phyloP scores from a whole-genome alignment of 2,113 vertebrate species.

The Dicentrarchus labrax region DNA sequence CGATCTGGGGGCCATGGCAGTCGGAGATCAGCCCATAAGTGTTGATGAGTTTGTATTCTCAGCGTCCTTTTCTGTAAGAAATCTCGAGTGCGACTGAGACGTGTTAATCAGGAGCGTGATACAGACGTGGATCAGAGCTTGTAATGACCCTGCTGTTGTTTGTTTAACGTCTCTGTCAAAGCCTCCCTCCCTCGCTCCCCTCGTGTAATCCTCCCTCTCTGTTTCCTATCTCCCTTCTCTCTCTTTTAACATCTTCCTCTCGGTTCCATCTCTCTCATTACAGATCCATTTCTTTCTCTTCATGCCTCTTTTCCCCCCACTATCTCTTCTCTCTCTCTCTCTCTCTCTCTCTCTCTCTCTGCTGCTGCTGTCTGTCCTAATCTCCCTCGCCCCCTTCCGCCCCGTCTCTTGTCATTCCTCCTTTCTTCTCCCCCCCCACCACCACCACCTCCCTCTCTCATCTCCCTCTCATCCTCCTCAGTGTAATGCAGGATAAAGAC shows the following conservation, averaged over 20 bases:
- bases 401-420: constrained; percentile 63
- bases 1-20: too few species aligned
- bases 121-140: neutral
- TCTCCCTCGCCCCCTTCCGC: constrained; percentile 41
- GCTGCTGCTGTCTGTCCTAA: constrained; percentile 47
- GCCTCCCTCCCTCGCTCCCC: neutral
- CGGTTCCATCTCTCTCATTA: constrained; percentile 58
- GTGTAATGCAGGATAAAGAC: constrained; percentile 92
- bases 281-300: constrained; percentile 60
- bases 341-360: constrained; percentile 7
- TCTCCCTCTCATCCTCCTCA: constrained; percentile 48
- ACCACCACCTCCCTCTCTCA: constrained; percentile 14
- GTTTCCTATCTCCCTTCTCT: constrained; percentile 5
- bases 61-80: neutral
- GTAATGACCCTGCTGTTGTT: neutral
- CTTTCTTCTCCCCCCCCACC: neutral
- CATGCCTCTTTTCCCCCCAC: constrained; percentile 13
- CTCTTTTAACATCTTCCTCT: constrained; percentile 31
- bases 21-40: neutral
- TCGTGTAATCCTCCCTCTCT: constrained; percentile 2
- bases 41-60: neutral
- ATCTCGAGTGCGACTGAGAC: neutral
- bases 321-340: constrained; percentile 12
- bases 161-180: neutral
- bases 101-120: neutral